Evolutionary conservation across 2,888 invertebrate genomes (phyloP).

Genomic region (Cosmorhoe ocellata): DNA sequence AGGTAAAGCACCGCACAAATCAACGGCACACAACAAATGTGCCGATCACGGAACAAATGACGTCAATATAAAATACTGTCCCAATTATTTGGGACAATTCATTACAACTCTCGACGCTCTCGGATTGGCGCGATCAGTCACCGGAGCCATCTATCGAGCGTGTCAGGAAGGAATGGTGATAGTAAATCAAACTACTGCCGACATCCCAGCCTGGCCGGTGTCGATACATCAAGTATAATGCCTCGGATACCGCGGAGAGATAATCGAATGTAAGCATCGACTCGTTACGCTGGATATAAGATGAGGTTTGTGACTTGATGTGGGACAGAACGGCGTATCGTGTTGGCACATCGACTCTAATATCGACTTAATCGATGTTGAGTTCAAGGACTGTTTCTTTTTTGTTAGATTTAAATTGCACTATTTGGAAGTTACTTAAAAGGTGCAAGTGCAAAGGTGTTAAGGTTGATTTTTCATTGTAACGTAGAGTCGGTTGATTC

Average conservation of each 20-base stretch:
- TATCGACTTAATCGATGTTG: slow-evolving; percentile 47
- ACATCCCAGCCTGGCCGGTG: slow-evolving; percentile 78
- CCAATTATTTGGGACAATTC: slow-evolving; percentile 82
- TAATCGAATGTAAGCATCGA: slow-evolving; percentile 82
- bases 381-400: background rate
- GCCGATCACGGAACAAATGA: slow-evolving; percentile 77
- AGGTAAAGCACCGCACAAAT: slow-evolving; percentile 76
- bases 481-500: slow-evolving; percentile 54
- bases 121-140: slow-evolving; percentile 69
- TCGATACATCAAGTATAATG: slow-evolving; percentile 82
- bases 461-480: slow-evolving; percentile 59
- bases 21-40: slow-evolving; percentile 73
- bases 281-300: slow-evolving; percentile 81
- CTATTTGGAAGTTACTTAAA: slow-evolving; percentile 6
- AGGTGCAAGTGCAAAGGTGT: slow-evolving; percentile 22
- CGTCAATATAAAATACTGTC: slow-evolving; percentile 78
- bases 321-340: slow-evolving; percentile 56
- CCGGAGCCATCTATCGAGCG: slow-evolving; percentile 46
- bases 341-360: slow-evolving; percentile 37
- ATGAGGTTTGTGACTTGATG: slow-evolving; percentile 67
- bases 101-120: slow-evolving; percentile 75
- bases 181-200: slow-evolving; percentile 77
- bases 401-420: background rate
- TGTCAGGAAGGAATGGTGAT: slow-evolving; percentile 77
- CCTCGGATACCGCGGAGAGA: slow-evolving; percentile 80